Base-by-base conservation (phyloP, 2,797 vertebrate species). In the Huso huso region DNA sequence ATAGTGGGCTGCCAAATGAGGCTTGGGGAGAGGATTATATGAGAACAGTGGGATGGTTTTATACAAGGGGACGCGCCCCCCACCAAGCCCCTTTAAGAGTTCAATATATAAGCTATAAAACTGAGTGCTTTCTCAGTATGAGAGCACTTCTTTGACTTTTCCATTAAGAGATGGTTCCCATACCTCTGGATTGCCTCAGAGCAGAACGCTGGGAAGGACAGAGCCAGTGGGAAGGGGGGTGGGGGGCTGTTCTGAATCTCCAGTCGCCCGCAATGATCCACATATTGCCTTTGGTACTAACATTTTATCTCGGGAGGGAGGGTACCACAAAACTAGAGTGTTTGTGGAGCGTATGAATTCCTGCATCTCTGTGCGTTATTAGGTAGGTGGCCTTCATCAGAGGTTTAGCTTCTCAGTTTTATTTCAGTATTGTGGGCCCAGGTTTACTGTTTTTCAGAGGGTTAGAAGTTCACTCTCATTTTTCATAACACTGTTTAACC, bases 281-380 rank as follows among this genome's bases (percentile, higher is more conserved):
- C 63, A 73, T 74, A 85, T 85, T 81, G 83, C 81, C 79, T 80
- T 78, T 65, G 81, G 70, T 81, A 85, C 83, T 86, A 86, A 87
- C 82, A 81, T 85, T 86, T 83, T 87, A 87, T 88, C 77, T 78
- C 78, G 77, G 80, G 74, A 76, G 62, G 10, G 62, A 57, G 37
- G 48, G 13, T 75, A 65, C 59, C 10, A 48, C 50, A 49, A 49
- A 55, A 49, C 53, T 37, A 10, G 13, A 49, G 15, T 13, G 48
- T 58, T 62, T n/a, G 59, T 48, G 55, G 59, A 15, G 73, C 72
- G 12, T 82, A 68, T 84, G 73, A 81, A 82, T 74, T 81, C 81
- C 55, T 64, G 67, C 72, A 69, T 72, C 70, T 74, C 37, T 48
- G 76, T 53, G 68, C 66, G 68, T 67, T 71, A 69, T 69, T 69